These are phyloP conservation scores for Catalaphyllia jardinei DNA, from an alignment of 64 coral and sea anemone genomes.

Conservation along the genomic window DNA sequence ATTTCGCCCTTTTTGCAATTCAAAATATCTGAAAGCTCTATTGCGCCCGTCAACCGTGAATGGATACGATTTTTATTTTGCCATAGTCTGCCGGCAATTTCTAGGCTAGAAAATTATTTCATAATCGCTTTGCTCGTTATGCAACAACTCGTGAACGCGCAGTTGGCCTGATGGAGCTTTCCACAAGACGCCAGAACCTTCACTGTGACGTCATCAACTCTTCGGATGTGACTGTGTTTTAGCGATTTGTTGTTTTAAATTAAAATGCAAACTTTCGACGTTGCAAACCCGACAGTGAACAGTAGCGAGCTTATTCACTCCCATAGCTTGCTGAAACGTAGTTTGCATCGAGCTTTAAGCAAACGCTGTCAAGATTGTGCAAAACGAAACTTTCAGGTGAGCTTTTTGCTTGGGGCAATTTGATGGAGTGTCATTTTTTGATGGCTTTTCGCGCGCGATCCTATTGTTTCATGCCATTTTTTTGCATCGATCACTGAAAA, in stretches of 20 bases:
- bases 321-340: neutral
- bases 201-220: constrained; percentile 5
- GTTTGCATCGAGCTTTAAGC: neutral
- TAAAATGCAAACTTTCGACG: neutral
- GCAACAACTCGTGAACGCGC: neutral
- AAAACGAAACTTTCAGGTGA: neutral
- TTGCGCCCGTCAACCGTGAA: too few species aligned
- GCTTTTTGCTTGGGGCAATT: neutral
- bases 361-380: constrained; percentile 8
- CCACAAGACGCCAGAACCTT: constrained; percentile 26
- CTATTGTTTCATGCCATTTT: too few species aligned
- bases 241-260: neutral
- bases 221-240: neutral
- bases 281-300: neutral
- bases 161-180: neutral
- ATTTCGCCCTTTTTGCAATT: too few species aligned
- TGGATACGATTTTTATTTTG: too few species aligned
- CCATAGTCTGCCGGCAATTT: too few species aligned
- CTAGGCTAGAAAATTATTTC: neutral
- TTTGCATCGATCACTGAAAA: too few species aligned
- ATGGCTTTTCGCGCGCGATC: too few species aligned
- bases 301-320: too few species aligned
- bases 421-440: too few species aligned
- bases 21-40: too few species aligned
- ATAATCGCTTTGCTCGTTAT: neutral